Evolutionary conservation across 2,888 invertebrate species (phyloP), one percentile per base, ranked within the genome.

Genomic region (Perizoma affinitatum): DNA sequence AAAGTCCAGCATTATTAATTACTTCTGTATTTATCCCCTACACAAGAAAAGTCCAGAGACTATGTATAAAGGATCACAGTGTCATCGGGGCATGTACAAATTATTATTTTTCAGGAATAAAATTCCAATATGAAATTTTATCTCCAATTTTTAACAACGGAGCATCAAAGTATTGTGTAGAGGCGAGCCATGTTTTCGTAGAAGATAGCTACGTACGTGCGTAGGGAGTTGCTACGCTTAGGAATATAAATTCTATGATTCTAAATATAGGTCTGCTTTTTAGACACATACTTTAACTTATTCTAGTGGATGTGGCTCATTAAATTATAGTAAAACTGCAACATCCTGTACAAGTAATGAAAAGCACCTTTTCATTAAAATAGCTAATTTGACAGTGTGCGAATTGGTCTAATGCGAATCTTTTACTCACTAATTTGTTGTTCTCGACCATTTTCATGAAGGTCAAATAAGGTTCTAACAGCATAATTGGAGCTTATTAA

Each of bases 391-490:
- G 84, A 82, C 78, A 82, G 79, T 71, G 74, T 74, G 82, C 74
- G 67, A 90, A 89, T 87, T 86, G 83, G 76, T 65, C 68, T 87
- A 88, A 88, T 84, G 72, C 64, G 72, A 70, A 79, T 83, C 74
- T 82, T 84, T 82, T 84, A 72, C 78, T 67, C 65, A 79, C 90
- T 90, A 90, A 90, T 90, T 89, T 79, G 84, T 74, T 79, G 75
- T 75, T 87, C 90, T 82, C 90, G 89, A 87, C 71, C 74, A 76
- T 76, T 80, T 83, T 70, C 68, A 68, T 70, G 85, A 87, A 87
- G 87, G 88, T 67, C 79, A 61, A 56, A 47, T 52, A 54, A 65
- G 61, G 62, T 46, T 55, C 40, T 58, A 54, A 43, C 58, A 52
- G 45, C 40, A 33, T 48, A 58, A 56, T 58, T 59, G 48, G 4